A percentile compares a stretch with the other conserved stretches of the same genome.
These are phyloP conservation scores for Buphagus erythrorhynchus DNA, from an alignment of 2,797 vertebrate genomes.

Conservation along the genomic window DNA sequence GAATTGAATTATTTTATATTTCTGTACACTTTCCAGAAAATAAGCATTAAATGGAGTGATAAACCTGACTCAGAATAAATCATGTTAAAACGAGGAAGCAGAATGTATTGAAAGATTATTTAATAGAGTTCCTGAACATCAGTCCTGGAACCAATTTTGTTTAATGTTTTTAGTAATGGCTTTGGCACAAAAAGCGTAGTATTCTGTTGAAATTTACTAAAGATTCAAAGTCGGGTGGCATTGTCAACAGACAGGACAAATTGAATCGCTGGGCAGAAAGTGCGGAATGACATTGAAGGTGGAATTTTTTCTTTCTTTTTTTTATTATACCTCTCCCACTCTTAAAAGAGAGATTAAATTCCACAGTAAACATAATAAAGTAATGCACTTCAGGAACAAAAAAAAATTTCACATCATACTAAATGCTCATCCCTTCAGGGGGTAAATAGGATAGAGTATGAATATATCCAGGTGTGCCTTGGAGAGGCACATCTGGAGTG, in stretches of 20 bases:
- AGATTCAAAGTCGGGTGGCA: neutral
- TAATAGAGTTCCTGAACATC: constrained; percentile 47
- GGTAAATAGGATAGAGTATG: neutral
- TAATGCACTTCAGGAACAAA: neutral
- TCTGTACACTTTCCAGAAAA: constrained; percentile 42
- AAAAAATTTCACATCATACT: fast-evolving
- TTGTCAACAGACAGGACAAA: neutral
- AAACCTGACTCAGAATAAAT: constrained; percentile 47
- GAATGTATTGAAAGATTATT: constrained; percentile 31
- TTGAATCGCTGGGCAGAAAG: neutral
- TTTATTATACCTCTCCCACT: neutral
- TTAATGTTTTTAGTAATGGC: constrained; percentile 40
- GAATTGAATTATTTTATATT: constrained; percentile 31
- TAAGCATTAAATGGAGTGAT: constrained; percentile 35
- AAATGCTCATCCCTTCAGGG: neutral
- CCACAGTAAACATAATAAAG: neutral
- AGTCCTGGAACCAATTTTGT: constrained; percentile 40
- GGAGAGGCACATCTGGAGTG: neutral
- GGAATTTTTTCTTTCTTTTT: neutral
- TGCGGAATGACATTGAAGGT: neutral
- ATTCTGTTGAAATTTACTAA: neutral
- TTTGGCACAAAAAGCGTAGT: neutral
- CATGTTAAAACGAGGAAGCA: neutral
- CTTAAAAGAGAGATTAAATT: neutral
- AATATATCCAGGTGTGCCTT: neutral